Evolutionary conservation across 2,888 invertebrate genomes (phyloP), one percentile per base, ranked within the genome.

Genomic region (Hartigia nigra): DNA sequence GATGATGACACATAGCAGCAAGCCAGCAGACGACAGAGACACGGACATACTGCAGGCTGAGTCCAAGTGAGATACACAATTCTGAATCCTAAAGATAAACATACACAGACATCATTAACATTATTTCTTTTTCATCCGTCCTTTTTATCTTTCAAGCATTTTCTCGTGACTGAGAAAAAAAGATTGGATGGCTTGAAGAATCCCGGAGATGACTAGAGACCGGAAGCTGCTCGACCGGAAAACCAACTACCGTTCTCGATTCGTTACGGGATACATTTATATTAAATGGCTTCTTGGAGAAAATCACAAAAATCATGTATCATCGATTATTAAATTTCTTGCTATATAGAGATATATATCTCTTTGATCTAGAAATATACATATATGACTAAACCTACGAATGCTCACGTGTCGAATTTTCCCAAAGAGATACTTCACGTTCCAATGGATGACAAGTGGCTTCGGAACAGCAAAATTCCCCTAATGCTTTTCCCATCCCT

Each of bases 21-120:
- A 95, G 92, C 95, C 95, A 95, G 84, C 94, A 94, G 81, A 95
- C 93, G 23, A 95, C 94, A 75, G 95, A 93, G 77, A 95, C 92
- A 79, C 95, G 93, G 69, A 95, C 92, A 86, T 94, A 95, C 86
- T 95, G 95, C 77, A 95, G 91, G 5, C 94, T 93, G 82, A 95
- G 92, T 3, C 94, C 94, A 78, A 95, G 91, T 3, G 94, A 93
- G 88, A 93, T 92, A 86, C 95, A 95, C 76, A 95, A 88, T 86
- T 94, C 94, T 1, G 93, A 91, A 84, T 94, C 94, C 94, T 94
- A 92, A n/a, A 91, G 81, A 39, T 9, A 55, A 3, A 37, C 4
- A 37, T 14, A 4, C 9, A 23, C 9, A 55, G 0, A 23, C 2
- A 55, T 55, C 23, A 55, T 23, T 39, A 14, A 39, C 14, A 39